phyloP scores from a whole-genome alignment of 2,113 vertebrate species.

The Rhinoptilus africanus region DNA sequence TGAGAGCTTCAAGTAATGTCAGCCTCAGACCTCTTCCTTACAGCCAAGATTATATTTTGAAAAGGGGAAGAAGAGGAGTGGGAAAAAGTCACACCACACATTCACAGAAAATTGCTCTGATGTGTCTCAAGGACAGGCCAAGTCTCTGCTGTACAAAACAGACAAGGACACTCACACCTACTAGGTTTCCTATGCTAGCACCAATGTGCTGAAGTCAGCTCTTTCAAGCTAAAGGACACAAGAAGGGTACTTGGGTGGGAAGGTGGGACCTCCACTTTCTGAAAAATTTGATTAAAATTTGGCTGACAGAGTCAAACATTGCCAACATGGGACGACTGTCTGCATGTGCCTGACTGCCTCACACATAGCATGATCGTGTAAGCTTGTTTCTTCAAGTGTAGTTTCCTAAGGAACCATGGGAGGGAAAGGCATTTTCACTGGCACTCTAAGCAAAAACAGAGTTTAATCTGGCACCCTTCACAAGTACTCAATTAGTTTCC shows the following conservation, averaged over 20 bases:
- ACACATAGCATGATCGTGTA: not conserved
- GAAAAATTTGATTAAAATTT: not conserved
- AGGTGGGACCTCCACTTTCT: not conserved
- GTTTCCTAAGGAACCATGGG: not conserved
- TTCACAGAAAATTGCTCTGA: not conserved
- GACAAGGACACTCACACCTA: not conserved
- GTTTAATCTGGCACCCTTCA: constrained; percentile 16
- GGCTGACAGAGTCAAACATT: not conserved
- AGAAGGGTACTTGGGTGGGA: not conserved
- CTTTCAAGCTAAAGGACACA: not conserved
- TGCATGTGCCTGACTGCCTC: not conserved
- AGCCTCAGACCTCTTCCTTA: not conserved
- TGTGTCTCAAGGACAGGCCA: not conserved
- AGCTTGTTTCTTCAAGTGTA: not conserved
- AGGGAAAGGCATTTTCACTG: not conserved
- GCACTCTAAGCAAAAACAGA: not conserved
- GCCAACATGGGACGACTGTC: not conserved
- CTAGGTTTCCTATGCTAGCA: not conserved
- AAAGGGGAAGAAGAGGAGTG: not conserved
- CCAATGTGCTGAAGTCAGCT: not conserved
- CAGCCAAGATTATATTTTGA: not conserved
- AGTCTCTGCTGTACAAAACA: not conserved
- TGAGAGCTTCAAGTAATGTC: not conserved
- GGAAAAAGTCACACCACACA: not conserved
- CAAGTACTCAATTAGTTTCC: constrained; percentile 34